These are phyloP conservation scores for Pemphredon lugubris DNA, from an alignment of 2,888 invertebrate genomes.

Conservation along the genomic window DNA sequence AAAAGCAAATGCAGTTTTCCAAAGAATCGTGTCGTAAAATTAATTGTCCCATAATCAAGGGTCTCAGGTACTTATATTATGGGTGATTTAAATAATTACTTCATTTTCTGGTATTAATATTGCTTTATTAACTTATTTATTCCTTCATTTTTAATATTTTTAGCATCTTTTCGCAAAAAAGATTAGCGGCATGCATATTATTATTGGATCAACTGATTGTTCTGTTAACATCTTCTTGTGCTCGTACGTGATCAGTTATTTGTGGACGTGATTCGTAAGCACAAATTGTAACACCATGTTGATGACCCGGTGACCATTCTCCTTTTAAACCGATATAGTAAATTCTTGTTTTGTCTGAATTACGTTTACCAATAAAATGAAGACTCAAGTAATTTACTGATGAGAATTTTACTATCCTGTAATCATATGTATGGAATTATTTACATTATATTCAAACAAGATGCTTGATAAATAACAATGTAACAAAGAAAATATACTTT, in stretches of 20 bases:
- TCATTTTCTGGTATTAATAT: too few relatives aligned
- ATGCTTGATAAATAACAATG: background rate
- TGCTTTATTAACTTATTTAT: too few relatives aligned
- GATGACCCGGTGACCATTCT: constrained; percentile 92
- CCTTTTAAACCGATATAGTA: constrained; percentile 98
- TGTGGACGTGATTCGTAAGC: constrained; percentile 94
- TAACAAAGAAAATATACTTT: constrained; percentile 85
- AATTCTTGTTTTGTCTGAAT: constrained; percentile 91
- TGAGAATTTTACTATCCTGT: constrained; percentile 95
- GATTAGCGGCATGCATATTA: too few relatives aligned
- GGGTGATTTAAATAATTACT: too few relatives aligned
- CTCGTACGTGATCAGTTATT: constrained; percentile 91
- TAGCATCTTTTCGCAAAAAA: too few relatives aligned
- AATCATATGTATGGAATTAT: constrained; percentile 58
- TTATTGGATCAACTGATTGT: constrained; percentile 50
- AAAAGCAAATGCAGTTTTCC: too few relatives aligned
- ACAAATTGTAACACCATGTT: constrained; percentile 95
- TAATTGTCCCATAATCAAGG: too few relatives aligned
- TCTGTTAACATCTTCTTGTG: constrained; percentile 66
- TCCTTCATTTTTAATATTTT: too few relatives aligned
- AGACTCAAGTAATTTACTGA: constrained; percentile 94
- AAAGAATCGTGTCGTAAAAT: too few relatives aligned
- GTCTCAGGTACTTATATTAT: too few relatives aligned
- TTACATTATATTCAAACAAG: constrained; percentile 4
- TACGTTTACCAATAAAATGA: constrained; percentile 95